phyloP scores from a whole-genome alignment of 2,113 vertebrate genomes.

The Pteronura brasiliensis region DNA sequence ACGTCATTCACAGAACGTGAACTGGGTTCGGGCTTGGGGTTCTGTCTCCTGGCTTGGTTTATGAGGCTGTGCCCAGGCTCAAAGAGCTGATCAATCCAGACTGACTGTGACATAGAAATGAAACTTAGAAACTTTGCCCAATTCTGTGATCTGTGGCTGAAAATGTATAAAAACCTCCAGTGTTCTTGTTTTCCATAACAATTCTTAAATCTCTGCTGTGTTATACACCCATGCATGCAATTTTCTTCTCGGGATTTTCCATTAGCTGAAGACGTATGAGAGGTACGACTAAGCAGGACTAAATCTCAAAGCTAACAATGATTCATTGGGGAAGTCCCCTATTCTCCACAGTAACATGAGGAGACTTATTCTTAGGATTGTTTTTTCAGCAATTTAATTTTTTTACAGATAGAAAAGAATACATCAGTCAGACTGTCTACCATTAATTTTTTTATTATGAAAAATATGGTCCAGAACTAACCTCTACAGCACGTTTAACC shows the following conservation, averaged over 20 bases:
- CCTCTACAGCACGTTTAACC: slow-evolving; percentile 84
- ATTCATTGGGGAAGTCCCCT: neutral
- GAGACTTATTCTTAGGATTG: neutral
- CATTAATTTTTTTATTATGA: neutral
- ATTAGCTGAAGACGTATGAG: neutral
- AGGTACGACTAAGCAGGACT: neutral
- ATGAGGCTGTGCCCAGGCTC: neutral
- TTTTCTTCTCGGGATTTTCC: neutral
- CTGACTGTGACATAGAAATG: neutral
- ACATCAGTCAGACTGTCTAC: neutral
- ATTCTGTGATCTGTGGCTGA: neutral
- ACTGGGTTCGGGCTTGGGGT: too few relatives aligned
- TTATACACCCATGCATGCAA: too few relatives aligned
- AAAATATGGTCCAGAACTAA: slow-evolving; percentile 72
- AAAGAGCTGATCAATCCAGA: neutral
- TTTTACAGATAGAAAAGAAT: neutral
- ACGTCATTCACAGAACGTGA: neutral
- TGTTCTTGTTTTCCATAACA: neutral
- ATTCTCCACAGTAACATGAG: neutral
- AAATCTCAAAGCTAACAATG: neutral
- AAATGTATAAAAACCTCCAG: neutral
- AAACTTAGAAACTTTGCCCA: too few relatives aligned
- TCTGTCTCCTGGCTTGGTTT: neutral
- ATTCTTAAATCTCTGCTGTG: neutral
- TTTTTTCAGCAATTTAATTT: neutral